Evolutionary conservation across 2,113 vertebrate species (phyloP).

Genomic region (Sturnus vulgaris): DNA sequence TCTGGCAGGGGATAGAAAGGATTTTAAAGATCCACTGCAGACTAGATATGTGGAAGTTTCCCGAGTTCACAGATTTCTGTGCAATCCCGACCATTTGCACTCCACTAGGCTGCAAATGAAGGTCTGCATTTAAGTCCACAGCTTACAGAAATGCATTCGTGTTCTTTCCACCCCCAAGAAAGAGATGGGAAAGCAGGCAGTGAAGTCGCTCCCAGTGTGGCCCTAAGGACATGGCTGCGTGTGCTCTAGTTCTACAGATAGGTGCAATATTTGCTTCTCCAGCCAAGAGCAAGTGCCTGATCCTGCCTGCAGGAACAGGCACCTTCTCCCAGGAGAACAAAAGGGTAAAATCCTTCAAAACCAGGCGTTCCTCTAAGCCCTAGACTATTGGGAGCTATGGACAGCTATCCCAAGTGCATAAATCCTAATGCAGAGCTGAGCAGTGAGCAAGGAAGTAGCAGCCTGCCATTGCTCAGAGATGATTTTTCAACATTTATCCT

Average conservation of each 20-base stretch:
- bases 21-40: neutral
- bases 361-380: accelerated
- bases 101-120: neutral
- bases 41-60: neutral
- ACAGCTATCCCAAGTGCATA: neutral
- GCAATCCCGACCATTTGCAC: neutral
- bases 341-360: neutral
- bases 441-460: neutral
- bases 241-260: neutral
- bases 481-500: neutral
- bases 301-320: neutral
- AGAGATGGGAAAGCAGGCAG: neutral
- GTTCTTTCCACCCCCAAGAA: neutral
- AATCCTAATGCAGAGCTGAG: neutral
- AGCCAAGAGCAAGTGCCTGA: neutral
- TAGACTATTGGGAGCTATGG: neutral
- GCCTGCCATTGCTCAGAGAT: neutral
- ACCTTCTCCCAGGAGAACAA: neutral
- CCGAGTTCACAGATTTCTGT: neutral
- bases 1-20: neutral
- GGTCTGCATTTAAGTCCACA: neutral
- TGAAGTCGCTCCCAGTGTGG: accelerated
- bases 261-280: accelerated
- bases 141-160: neutral
- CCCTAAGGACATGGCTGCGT: neutral